These are phyloP conservation scores for Neostethus bicornis DNA, from an alignment of 2,797 vertebrate species.

Conservation along the genomic window DNA sequence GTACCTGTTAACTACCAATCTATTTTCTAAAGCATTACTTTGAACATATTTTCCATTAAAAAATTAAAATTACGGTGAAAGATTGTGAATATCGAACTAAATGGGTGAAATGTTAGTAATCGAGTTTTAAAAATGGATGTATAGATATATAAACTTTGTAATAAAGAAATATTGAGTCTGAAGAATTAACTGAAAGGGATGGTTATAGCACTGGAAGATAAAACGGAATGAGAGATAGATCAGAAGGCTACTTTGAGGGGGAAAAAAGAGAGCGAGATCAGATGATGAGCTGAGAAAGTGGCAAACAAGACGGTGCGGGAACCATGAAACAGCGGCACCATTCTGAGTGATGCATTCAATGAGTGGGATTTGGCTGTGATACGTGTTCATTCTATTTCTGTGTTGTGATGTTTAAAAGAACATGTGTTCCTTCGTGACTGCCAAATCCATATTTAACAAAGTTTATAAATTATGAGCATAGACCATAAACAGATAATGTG, in stretches of 20 bases:
- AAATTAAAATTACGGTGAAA: conserved; percentile 6
- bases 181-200: conserved; percentile 70
- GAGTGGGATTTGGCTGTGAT: conserved; percentile 52
- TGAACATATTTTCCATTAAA: too few species aligned
- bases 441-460: conserved; percentile 23
- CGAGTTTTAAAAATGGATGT: conserved; percentile 20
- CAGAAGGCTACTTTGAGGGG: conserved; percentile 57
- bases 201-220: conserved; percentile 67
- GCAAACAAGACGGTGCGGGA: conserved; percentile 68
- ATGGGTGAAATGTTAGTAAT: conserved; percentile 27
- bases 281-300: conserved; percentile 70
- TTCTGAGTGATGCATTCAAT: conserved; percentile 53
- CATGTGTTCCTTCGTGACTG: conserved; percentile 38
- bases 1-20: conserved; percentile 30
- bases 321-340: conserved; percentile 65
- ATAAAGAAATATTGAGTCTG: conserved; percentile 63
- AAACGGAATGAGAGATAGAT: conserved; percentile 50
- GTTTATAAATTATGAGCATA: conserved; percentile 19
- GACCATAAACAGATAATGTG: conserved; percentile 5
- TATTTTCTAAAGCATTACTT: too few species aligned
- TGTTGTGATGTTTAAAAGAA: conserved; percentile 46
- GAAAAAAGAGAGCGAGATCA: conserved; percentile 42
- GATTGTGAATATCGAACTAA: conserved; percentile 38
- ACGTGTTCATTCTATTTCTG: conserved; percentile 41
- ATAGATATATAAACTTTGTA: conserved; percentile 49